Evolutionary conservation across 2,113 vertebrate species (phyloP).

Genomic region (Nannobrachium achirus): DNA sequence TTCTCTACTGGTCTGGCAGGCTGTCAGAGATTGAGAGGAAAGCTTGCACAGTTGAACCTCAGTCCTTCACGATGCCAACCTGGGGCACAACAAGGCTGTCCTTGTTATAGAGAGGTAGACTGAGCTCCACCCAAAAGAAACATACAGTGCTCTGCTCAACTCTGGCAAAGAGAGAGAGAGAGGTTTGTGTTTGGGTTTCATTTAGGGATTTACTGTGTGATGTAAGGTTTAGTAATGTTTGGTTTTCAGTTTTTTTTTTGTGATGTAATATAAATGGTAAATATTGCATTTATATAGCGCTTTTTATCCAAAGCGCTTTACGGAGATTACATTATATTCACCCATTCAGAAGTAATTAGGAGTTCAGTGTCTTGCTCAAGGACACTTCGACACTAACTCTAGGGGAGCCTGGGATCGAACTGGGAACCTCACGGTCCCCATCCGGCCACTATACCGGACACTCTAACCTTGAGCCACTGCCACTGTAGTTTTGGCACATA

Average conservation of each 20-base stretch:
- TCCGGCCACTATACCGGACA: no score
- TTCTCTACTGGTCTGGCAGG: slow-evolving; percentile 9
- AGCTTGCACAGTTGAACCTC: slow-evolving; percentile 7
- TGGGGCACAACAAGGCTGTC: slow-evolving; percentile 43
- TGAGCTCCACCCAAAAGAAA: slow-evolving; percentile 24
- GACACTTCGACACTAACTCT: no score
- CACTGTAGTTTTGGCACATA: no score
- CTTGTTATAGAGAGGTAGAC: slow-evolving; percentile 35
- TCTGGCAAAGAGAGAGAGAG: not conserved
- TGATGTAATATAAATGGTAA: not conserved
- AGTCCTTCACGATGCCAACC: slow-evolving; percentile 7
- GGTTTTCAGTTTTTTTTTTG: not conserved
- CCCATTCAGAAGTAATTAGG: no score
- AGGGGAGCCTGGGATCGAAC: no score
- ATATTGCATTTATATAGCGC: no score
- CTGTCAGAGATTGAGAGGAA: slow-evolving; percentile 10
- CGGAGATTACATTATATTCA: no score
- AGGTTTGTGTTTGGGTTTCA: not conserved
- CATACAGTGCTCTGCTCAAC: not conserved
- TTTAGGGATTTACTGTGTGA: not conserved
- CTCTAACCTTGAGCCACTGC: not conserved
- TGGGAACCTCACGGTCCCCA: no score
- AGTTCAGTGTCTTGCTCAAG: no score
- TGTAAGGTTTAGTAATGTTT: not conserved
- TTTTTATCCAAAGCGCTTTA: no score